A percentile compares a stretch with the other conserved stretches of the same genome.
phyloP scores from a whole-genome alignment of 2,797 vertebrate species.

The Sarcoramphus papa region DNA sequence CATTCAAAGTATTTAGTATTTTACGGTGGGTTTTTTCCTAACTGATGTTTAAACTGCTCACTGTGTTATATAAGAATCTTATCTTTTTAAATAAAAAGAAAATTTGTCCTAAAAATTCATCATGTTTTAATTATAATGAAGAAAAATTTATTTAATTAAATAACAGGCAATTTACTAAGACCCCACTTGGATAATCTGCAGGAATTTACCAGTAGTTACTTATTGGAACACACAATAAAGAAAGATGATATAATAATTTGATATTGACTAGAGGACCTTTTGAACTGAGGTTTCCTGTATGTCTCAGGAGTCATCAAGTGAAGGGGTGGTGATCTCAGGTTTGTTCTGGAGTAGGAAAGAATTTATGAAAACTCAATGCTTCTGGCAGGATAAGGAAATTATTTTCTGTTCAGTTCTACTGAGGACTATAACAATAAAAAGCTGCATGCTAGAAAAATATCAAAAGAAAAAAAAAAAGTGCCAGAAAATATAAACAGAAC shows the following conservation, averaged over 20 bases:
- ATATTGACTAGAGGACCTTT: not conserved
- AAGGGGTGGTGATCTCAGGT: not conserved
- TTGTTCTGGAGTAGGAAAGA: not conserved
- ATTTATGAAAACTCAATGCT: not conserved
- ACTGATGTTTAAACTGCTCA: not conserved
- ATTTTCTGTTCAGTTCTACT: not conserved
- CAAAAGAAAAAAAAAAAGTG: not conserved
- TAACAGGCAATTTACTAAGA: not conserved
- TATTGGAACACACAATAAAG: not conserved
- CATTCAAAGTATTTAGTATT: not conserved
- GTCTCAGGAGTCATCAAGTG: not conserved
- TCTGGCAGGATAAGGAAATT: not conserved
- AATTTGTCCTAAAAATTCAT: not conserved
- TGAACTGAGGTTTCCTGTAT: not conserved
- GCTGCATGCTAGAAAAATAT: not conserved
- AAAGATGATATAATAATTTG: not conserved
- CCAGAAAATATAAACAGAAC: not conserved
- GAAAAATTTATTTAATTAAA: not conserved
- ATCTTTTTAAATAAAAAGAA: not conserved
- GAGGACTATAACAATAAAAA: not conserved
- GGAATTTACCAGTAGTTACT: not conserved
- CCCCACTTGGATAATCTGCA: not conserved
- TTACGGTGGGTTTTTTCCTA: accelerated
- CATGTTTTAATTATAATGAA: not conserved
- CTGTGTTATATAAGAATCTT: not conserved